These are phyloP conservation scores for Galbula dea DNA, from an alignment of 2,113 vertebrate genomes.

Conservation along the genomic window DNA sequence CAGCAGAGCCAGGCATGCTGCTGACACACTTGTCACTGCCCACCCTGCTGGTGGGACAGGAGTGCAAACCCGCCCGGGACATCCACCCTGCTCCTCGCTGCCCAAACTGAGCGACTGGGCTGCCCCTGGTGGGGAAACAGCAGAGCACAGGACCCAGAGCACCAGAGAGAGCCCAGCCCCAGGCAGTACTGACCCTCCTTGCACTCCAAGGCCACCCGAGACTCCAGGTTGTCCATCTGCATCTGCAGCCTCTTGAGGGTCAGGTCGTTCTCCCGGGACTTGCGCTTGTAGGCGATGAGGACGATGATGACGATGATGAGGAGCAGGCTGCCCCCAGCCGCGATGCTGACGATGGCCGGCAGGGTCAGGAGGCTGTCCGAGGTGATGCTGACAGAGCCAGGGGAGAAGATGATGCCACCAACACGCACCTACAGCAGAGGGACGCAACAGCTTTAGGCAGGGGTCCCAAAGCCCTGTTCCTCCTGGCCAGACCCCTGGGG, in stretches of 20 bases:
- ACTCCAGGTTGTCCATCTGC: conserved; percentile 99
- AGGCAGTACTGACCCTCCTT: conserved; percentile 84
- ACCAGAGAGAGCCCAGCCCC: fast-evolving
- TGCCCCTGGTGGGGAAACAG: no score
- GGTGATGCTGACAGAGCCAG: conserved; percentile 87
- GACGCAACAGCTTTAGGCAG: background rate
- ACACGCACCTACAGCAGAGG: conserved; percentile 83
- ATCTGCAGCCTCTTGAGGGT: conserved; percentile 97
- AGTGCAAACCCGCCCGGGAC: fast-evolving
- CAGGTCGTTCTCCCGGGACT: conserved; percentile 95
- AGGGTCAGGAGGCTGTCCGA: conserved; percentile 96
- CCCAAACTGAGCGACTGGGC: fast-evolving
- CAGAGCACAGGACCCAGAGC: fast-evolving
- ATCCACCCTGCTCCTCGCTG: fast-evolving
- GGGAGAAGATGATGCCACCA: conserved; percentile 90
- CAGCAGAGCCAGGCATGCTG: background rate
- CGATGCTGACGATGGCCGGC: conserved; percentile 94
- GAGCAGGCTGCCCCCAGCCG: conserved; percentile 91
- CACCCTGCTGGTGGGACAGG: background rate
- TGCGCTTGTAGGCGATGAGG: conserved; percentile 97
- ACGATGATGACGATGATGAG: conserved; percentile 98
- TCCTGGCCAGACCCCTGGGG: no score
- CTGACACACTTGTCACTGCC: background rate
- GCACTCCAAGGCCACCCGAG: conserved; percentile 94
- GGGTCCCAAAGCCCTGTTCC: background rate